A percentile compares a stretch with the other conserved stretches of the same genome.
phyloP scores from a whole-genome alignment of 2,888 invertebrate genomes.

The Hirtodrosophila confusa region DNA sequence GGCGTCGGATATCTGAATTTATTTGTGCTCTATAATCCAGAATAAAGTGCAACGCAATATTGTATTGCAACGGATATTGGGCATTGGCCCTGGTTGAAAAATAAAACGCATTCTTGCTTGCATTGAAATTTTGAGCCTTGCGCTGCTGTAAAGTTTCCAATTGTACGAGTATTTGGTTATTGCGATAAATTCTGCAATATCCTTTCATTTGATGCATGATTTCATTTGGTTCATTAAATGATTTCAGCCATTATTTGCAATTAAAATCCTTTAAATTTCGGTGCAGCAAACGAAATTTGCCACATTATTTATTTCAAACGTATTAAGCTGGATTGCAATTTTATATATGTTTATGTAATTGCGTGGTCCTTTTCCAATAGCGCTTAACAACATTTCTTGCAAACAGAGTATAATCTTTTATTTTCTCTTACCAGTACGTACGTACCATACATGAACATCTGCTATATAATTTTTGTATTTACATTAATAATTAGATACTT shows the following conservation, averaged over 20 bases:
- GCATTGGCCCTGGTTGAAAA: constrained; percentile 28
- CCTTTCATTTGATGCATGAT: constrained; percentile 36
- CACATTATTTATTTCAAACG: constrained; percentile 7
- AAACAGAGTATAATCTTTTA: too few species aligned
- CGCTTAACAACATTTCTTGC: too few species aligned
- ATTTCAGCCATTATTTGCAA: constrained; percentile 13
- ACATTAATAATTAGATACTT: too few species aligned
- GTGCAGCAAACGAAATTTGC: constrained; percentile 1
- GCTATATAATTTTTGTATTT: too few species aligned
- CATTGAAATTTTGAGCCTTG: constrained; percentile 7
- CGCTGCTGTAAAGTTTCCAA: constrained; percentile 10
- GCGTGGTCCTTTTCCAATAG: too few species aligned
- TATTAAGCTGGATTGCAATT: neutral
- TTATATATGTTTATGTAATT: too few species aligned
- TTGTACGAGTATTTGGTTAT: constrained; percentile 4
- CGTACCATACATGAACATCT: too few species aligned
- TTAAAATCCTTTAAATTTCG: constrained; percentile 23
- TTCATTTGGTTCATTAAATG: constrained; percentile 24
- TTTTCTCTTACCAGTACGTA: too few species aligned
- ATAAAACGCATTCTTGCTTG: constrained; percentile 31
- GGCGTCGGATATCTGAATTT: constrained; percentile 37
- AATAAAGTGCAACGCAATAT: constrained; percentile 62
- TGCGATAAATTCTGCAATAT: constrained; percentile 40
- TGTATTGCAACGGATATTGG: constrained; percentile 67
- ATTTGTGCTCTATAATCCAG: constrained; percentile 60